Percentiles rank a stretch among this genome's conserved stretches.
These are phyloP conservation scores for Dinothrombium tinctorium DNA, from an alignment of 1,140 invertebrate species.

Conservation along the genomic window DNA sequence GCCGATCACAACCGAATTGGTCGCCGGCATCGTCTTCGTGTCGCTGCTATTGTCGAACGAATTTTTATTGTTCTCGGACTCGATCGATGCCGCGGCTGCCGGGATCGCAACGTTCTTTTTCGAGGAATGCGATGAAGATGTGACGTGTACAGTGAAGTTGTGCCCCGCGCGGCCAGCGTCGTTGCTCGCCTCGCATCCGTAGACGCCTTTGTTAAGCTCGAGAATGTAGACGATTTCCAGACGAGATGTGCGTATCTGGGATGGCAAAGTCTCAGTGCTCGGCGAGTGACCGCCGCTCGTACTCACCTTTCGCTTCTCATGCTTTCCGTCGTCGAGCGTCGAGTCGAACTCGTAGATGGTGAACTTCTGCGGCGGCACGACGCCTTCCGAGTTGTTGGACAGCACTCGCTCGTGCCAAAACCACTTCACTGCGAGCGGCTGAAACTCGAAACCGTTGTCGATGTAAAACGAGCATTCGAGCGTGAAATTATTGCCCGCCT, in stretches of 20 bases:
- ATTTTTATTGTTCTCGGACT: background rate
- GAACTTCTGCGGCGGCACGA: conserved; percentile 5
- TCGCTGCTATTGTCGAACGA: too few species aligned
- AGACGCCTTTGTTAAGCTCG: conserved; percentile 1
- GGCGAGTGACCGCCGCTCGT: too few species aligned
- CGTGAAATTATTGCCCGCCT: background rate
- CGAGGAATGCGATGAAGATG: background rate
- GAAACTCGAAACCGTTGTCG: background rate
- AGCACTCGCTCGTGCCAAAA: conserved; percentile 10
- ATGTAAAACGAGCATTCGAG: conserved; percentile 2
- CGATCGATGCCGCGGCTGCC: background rate
- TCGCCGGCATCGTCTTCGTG: background rate
- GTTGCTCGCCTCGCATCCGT: conserved; percentile 1
- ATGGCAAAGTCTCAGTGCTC: background rate
- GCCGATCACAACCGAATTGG: conserved; percentile 6
- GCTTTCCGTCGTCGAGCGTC: background rate
- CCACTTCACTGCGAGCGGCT: conserved; percentile 8
- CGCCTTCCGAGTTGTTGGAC: conserved; percentile 9
- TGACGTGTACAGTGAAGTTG: conserved; percentile 1
- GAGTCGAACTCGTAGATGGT: conserved; percentile 5
- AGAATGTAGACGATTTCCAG: conserved; percentile 2
- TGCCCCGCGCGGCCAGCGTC: background rate
- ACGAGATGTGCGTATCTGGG: background rate
- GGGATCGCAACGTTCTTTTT: background rate
- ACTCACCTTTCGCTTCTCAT: too few species aligned